These are phyloP conservation scores for Trachymyrmex cornetzi DNA, from an alignment of 1,140 invertebrate genomes.

Conservation along the genomic window DNA sequence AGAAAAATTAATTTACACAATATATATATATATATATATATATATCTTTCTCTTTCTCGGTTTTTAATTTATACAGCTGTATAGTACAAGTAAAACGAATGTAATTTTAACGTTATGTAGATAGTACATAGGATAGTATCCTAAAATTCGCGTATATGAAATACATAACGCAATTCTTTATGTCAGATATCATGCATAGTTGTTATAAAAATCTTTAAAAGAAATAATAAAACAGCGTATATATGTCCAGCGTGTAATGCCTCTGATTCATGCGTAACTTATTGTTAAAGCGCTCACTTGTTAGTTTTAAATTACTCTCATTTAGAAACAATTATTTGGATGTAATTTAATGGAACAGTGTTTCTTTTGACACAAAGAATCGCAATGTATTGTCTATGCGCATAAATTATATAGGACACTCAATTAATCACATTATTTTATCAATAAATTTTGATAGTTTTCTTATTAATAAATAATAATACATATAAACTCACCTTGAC, in stretches of 20 bases:
- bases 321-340: background rate
- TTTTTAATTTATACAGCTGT: background rate
- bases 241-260: background rate
- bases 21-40: too few relatives aligned
- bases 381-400: background rate
- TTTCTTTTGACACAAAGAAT: background rate
- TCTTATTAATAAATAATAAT: background rate
- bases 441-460: slow-evolving; percentile 39
- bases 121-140: background rate
- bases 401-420: background rate
- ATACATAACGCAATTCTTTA: background rate
- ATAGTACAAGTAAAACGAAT: too few relatives aligned
- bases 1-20: background rate
- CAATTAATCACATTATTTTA: background rate
- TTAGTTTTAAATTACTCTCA: background rate
- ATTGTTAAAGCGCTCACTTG: background rate
- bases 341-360: background rate
- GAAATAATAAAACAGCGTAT: background rate
- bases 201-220: background rate
- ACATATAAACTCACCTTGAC: slow-evolving; percentile 87
- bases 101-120: background rate
- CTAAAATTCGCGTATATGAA: background rate
- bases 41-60: background rate
- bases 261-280: background rate
- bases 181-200: background rate